A percentile compares a stretch with the other conserved stretches of the same genome.
phyloP scores from a whole-genome alignment of 1,140 invertebrate genomes.

The Aphidius ervi region DNA sequence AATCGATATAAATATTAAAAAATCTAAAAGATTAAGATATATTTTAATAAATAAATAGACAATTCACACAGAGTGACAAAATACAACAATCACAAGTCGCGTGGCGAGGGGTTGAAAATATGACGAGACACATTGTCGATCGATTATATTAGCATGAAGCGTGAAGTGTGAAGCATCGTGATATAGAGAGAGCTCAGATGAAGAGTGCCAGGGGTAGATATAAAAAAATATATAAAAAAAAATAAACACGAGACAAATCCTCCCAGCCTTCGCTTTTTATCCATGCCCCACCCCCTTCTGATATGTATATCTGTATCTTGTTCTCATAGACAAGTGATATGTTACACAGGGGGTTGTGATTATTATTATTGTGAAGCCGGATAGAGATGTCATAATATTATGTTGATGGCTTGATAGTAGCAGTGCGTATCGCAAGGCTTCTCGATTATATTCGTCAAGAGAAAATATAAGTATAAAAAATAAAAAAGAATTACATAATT shows the following conservation, averaged over 20 bases:
- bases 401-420: slow-evolving; percentile 30
- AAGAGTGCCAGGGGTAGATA: slow-evolving; percentile 22
- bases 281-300: no score
- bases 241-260: neutral
- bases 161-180: slow-evolving; percentile 27
- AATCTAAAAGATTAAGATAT: no score
- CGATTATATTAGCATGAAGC: slow-evolving; percentile 48
- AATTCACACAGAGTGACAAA: no score
- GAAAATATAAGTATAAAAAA: no score
- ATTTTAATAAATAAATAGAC: no score
- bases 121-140: slow-evolving; percentile 25
- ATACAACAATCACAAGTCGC: neutral
- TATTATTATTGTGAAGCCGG: slow-evolving; percentile 16
- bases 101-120: slow-evolving; percentile 29
- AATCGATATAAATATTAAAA: no score
- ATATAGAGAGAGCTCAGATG: slow-evolving; percentile 1
- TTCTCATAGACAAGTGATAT: neutral
- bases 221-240: neutral
- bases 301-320: no score
- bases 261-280: no score
- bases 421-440: slow-evolving; percentile 15
- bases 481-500: no score
- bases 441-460: neutral
- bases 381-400: slow-evolving; percentile 50
- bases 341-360: slow-evolving; percentile 28